Evolutionary conservation across 2,797 vertebrate species (phyloP).

Genomic region (Anguilla megastoma): DNA sequence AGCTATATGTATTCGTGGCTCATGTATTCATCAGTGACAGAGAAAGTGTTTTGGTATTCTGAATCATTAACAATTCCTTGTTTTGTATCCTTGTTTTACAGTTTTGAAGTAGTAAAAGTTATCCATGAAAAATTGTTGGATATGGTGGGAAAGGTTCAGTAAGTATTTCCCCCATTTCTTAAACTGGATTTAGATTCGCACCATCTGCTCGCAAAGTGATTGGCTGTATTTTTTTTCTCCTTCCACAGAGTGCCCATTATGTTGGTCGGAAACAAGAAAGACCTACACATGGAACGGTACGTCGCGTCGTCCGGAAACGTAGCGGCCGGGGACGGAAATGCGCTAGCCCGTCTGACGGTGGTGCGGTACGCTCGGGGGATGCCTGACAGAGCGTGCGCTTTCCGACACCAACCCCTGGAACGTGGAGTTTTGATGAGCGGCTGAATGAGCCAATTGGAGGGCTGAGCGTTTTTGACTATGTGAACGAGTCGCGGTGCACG

Average conservation of each 20-base stretch:
- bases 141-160: slow-evolving; percentile 99
- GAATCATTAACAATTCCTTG: not conserved
- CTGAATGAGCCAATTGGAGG: not conserved
- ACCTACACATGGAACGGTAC: slow-evolving; percentile 96
- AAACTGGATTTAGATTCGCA: not conserved
- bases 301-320: slow-evolving; percentile 45
- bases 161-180: slow-evolving; percentile 68
- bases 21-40: not conserved
- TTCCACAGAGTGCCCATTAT: slow-evolving; percentile 90
- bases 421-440: not conserved
- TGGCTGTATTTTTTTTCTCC: slow-evolving; percentile 37
- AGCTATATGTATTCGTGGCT: not conserved
- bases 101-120: slow-evolving; percentile 99
- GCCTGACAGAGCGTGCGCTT: not conserved
- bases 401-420: not conserved
- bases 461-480: not conserved
- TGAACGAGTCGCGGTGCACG: not conserved
- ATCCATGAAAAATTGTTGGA: slow-evolving; percentile 99
- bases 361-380: not conserved
- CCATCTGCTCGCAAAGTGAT: slow-evolving; percentile 15
- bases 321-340: not conserved
- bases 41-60: not conserved
- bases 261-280: slow-evolving; percentile 97
- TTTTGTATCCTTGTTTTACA: slow-evolving; percentile 65
- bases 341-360: not conserved